Percentiles rank a stretch among this genome's conserved stretches.
phyloP scores from a whole-genome alignment of 2,113 vertebrate genomes.

The Ploceus nigricollis region DNA sequence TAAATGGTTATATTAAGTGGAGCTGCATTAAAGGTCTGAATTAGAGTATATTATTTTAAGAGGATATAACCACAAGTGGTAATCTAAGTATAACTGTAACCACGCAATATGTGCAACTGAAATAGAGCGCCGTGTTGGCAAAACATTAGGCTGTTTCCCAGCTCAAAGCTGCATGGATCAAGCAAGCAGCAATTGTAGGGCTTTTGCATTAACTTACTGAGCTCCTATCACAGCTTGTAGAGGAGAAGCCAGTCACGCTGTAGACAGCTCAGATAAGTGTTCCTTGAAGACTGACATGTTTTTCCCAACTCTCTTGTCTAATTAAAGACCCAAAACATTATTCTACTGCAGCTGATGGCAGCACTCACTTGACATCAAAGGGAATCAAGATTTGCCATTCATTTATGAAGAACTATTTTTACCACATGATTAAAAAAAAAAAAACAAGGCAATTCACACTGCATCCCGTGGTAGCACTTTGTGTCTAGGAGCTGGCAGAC shows the following conservation, averaged over 20 bases:
- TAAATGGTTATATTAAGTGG: not conserved
- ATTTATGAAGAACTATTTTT: conserved; percentile 15
- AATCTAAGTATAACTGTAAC: conserved; percentile 31
- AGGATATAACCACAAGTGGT: not conserved
- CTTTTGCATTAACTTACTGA: not conserved
- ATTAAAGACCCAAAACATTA: not conserved
- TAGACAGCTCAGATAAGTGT: not conserved
- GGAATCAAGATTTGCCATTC: not conserved
- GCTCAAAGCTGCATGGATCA: not conserved
- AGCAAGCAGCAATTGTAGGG: not conserved
- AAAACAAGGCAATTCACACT: not conserved
- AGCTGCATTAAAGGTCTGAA: conserved; percentile 5
- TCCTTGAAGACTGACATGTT: not conserved
- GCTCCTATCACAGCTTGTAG: not conserved
- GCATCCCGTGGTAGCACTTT: not conserved
- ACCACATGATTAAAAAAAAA: not conserved
- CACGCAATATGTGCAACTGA: conserved; percentile 27
- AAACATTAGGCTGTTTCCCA: conserved; percentile 29
- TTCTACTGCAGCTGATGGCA: not conserved
- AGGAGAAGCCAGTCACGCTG: not conserved
- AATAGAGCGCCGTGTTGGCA: conserved; percentile 31
- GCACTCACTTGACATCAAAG: conserved; percentile 6
- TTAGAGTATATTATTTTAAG: conserved; percentile 21
- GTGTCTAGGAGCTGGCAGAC: not conserved
- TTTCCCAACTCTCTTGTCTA: not conserved